A percentile compares a stretch with the other conserved stretches of the same genome.
Conservation (phyloP, 2,113 vertebrate genomes). For the Coptodon rendalli region DNA sequence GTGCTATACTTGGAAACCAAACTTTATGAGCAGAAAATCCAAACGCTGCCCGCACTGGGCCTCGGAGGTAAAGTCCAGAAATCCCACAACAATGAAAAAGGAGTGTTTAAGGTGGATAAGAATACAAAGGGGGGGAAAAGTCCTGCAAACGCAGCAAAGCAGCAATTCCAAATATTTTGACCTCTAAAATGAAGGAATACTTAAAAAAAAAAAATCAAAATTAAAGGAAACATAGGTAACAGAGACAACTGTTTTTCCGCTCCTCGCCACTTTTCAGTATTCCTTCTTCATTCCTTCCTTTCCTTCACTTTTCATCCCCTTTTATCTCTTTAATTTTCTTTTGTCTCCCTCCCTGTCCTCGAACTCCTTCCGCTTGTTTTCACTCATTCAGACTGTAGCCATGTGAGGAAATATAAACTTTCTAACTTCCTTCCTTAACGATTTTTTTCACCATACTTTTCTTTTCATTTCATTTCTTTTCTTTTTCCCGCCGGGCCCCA, state of each 20-base stretch:
- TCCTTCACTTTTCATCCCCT: background rate
- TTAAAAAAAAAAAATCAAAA: background rate
- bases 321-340: slow-evolving; percentile 48
- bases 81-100: background rate
- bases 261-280: background rate
- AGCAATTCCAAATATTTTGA: background rate
- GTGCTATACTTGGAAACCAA: background rate
- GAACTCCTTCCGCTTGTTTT: background rate
- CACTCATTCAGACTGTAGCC: background rate
- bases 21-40: background rate
- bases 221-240: background rate
- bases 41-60: background rate
- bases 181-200: background rate
- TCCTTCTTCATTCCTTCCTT: background rate
- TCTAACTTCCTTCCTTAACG: background rate
- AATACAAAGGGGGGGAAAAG: background rate
- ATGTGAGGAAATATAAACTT: slow-evolving; percentile 6
- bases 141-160: background rate
- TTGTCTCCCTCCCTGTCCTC: background rate
- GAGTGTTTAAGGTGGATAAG: background rate
- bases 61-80: background rate
- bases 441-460: background rate
- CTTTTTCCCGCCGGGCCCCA: background rate
- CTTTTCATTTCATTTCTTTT: background rate
- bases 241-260: background rate